phyloP scores from a whole-genome alignment of 2,888 invertebrate genomes.

The Andrena marginata region DNA sequence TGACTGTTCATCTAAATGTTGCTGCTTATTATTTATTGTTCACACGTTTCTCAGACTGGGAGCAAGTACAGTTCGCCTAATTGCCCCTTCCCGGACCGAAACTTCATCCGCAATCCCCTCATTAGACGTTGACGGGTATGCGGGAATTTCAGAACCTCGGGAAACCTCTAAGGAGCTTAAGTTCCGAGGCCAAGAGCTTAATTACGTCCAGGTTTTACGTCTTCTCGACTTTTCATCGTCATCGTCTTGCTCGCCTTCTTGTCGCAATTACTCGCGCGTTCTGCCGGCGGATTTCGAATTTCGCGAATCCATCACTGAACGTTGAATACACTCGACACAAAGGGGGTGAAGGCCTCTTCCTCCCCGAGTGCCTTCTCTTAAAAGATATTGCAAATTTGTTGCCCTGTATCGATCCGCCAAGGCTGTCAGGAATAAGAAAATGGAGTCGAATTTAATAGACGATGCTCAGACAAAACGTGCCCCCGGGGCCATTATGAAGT shows the following conservation, averaged over 20 bases:
- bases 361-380: no score
- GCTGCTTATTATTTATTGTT: background rate
- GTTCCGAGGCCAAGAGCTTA: slow-evolving; percentile 73
- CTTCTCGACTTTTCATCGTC: slow-evolving; percentile 39
- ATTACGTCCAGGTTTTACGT: slow-evolving; percentile 73
- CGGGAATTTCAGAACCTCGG: slow-evolving; percentile 79
- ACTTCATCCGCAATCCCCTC: slow-evolving; percentile 77
- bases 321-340: background rate
- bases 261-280: background rate
- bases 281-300: background rate
- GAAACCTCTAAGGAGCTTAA: slow-evolving; percentile 80
- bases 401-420: no score
- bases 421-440: background rate
- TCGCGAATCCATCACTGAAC: background rate
- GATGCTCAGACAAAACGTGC: slow-evolving; percentile 54
- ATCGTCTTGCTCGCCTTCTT: slow-evolving; percentile 22
- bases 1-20: background rate
- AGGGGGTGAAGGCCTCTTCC: no score
- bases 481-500: slow-evolving; percentile 73
- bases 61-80: slow-evolving; percentile 61
- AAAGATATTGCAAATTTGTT: no score
- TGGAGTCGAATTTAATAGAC: slow-evolving; percentile 18
- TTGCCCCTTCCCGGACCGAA: slow-evolving; percentile 68
- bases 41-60: slow-evolving; percentile 5
- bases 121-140: slow-evolving; percentile 80